These are phyloP conservation scores for Odontothrips loti DNA, from an alignment of 2,888 invertebrate genomes.

Conservation along the genomic window DNA sequence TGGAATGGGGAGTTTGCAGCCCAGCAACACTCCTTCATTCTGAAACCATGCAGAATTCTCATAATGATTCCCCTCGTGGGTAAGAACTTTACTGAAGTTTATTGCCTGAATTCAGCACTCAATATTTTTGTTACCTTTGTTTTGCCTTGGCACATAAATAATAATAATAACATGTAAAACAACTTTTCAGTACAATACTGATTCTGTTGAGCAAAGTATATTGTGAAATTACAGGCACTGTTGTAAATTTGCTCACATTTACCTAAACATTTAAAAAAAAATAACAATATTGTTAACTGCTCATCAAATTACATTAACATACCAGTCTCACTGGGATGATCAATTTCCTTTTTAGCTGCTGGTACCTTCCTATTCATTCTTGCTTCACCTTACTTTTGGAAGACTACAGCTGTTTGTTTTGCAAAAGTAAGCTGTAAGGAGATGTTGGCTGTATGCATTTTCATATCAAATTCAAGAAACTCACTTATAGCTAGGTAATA, in stretches of 20 bases:
- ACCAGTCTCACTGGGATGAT: background rate
- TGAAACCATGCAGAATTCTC: no score
- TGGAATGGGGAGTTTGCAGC: background rate
- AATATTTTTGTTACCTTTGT: no score
- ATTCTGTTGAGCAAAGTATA: background rate
- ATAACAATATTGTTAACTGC: background rate
- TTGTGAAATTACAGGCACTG: background rate
- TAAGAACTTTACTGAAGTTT: no score
- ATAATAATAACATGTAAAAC: background rate
- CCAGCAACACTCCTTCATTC: no score
- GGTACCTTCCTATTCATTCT: background rate
- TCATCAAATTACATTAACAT: no score
- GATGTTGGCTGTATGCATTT: background rate
- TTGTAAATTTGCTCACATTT: background rate
- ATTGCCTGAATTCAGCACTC: no score
- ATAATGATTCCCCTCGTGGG: no score
- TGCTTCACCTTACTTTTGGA: background rate
- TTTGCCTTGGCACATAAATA: background rate
- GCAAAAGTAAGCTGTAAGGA: background rate
- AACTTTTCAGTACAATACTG: background rate
- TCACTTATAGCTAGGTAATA: background rate
- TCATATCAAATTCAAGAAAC: slow-evolving; percentile 7
- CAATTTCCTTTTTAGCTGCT: background rate
- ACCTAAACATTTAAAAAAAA: background rate
- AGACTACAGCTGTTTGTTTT: background rate